A percentile compares a stretch with the other conserved stretches of the same genome.
Evolutionary conservation across 2,888 invertebrate species (phyloP).

Genomic region (Platycheirus albimanus): DNA sequence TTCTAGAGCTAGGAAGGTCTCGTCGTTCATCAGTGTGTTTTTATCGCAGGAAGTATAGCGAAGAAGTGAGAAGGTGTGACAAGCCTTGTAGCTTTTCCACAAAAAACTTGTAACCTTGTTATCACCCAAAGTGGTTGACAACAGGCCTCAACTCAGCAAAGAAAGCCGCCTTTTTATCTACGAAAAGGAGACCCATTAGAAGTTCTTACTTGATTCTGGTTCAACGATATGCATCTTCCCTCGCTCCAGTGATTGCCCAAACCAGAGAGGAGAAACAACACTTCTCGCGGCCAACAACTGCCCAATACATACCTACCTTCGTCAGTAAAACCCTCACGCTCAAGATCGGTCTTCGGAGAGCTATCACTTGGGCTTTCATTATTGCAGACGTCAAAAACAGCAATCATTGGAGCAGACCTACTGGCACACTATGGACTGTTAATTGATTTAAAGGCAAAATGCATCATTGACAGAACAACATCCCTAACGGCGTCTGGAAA

Average conservation of each 20-base stretch:
- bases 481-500: not conserved
- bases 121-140: no score
- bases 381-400: conserved; percentile 10
- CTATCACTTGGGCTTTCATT: not conserved
- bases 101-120: no score
- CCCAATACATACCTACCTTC: not conserved
- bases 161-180: no score
- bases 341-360: not conserved
- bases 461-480: conserved; percentile 27
- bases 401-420: conserved; percentile 9
- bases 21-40: no score
- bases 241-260: conserved; percentile 3
- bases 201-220: no score
- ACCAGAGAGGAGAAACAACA: not conserved
- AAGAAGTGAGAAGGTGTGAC: no score
- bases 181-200: no score
- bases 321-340: not conserved
- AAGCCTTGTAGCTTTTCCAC: no score
- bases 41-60: no score
- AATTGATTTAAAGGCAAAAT: conserved; percentile 17
- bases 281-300: conserved; percentile 22
- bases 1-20: no score
- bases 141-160: no score
- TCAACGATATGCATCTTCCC: conserved; percentile 16
- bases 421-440: conserved; percentile 15